Conservation (phyloP, 2,888 invertebrate species). For the Ceraclea dissimilis region DNA sequence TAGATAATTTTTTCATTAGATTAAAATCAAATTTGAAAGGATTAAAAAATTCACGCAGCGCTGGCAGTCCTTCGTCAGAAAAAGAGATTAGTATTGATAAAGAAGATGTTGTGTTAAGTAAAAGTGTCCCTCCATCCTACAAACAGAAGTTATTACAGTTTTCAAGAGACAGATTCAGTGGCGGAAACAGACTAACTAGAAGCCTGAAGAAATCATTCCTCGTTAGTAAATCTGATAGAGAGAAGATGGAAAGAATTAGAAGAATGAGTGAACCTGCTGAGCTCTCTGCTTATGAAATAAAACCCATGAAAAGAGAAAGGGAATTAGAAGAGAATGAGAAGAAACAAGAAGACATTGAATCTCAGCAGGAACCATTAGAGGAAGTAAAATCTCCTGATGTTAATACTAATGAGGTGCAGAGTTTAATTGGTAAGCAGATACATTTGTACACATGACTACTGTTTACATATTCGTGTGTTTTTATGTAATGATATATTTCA, state of each 20-base stretch:
- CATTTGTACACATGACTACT: no score
- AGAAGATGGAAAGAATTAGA: conserved; percentile 39
- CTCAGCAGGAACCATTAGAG: conserved; percentile 15
- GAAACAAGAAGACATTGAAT: conserved; percentile 26
- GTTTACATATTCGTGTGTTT: no score
- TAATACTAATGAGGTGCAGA: conserved; percentile 29
- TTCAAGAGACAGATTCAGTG: conserved; percentile 44
- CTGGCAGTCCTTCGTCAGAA: conserved; percentile 6
- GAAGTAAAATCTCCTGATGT: conserved; percentile 20
- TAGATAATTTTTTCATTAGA: conserved; percentile 39
- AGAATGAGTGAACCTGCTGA: conserved; percentile 43
- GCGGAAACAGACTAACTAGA: conserved; percentile 42
- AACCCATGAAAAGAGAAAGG: conserved; percentile 2
- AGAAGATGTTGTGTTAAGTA: conserved; percentile 35
- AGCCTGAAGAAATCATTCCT: conserved; percentile 46
- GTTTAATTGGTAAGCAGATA: conserved; percentile 33
- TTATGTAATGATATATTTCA: neutral
- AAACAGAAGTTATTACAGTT: conserved; percentile 46
- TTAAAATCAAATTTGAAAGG: conserved; percentile 29
- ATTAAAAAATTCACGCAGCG: conserved; percentile 10
- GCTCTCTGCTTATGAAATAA: conserved; percentile 10
- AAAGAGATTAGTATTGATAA: conserved; percentile 2
- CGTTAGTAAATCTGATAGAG: conserved; percentile 44
- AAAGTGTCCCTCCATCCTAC: conserved; percentile 47
- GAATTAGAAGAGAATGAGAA: conserved; percentile 12